Evolutionary conservation across 2,113 vertebrate genomes (phyloP).

Genomic region (Pipra filicauda): DNA sequence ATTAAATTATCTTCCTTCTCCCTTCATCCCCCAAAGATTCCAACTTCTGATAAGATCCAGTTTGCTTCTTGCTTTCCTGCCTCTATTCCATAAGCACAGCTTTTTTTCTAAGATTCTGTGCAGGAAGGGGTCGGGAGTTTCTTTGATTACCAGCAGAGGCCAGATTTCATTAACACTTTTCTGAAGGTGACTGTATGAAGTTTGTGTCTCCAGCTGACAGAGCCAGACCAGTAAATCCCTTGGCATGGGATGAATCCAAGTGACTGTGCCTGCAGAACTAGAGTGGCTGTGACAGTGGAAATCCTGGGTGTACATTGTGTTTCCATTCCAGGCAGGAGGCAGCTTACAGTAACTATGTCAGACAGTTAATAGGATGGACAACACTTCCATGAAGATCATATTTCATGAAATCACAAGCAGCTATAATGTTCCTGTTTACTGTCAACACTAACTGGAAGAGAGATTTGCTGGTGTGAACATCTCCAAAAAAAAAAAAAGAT

Average conservation of each 20-base stretch:
- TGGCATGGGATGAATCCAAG: fast-evolving
- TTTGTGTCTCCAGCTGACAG: not conserved
- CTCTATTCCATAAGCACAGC: not conserved
- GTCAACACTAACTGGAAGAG: not conserved
- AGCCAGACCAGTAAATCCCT: not conserved
- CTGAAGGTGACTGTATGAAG: too few species aligned
- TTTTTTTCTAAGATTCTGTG: not conserved
- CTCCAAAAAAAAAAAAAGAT: not conserved
- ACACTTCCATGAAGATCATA: not conserved
- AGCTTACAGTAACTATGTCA: not conserved
- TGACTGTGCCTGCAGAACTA: not conserved
- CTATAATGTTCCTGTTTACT: not conserved
- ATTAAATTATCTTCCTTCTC: not conserved
- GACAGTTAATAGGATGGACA: not conserved
- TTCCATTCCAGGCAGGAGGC: not conserved
- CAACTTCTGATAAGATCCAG: not conserved
- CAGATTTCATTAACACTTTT: not conserved
- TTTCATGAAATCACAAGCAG: not conserved
- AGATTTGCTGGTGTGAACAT: not conserved
- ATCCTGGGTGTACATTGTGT: fast-evolving
- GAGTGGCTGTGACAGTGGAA: not conserved
- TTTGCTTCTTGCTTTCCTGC: not conserved
- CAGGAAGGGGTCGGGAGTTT: not conserved
- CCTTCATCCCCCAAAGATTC: not conserved
- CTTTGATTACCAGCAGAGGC: not conserved